These are phyloP conservation scores for Cebus imitator DNA, from an alignment of 2,113 vertebrate species.

Conservation along the genomic window DNA sequence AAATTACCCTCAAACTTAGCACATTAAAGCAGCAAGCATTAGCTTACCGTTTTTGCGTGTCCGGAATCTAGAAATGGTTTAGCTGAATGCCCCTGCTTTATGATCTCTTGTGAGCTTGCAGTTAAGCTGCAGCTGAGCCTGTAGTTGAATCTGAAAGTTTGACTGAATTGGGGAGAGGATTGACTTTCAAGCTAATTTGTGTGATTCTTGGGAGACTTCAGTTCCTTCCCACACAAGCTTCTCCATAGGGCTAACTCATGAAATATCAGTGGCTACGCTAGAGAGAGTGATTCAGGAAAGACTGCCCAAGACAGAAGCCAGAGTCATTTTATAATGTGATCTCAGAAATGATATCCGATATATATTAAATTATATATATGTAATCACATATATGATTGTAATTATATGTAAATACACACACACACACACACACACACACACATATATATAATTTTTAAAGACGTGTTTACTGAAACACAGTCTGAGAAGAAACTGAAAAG, in stretches of 20 bases:
- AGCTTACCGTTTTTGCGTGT: constrained; percentile 14
- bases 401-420: neutral
- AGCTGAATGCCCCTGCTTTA: neutral
- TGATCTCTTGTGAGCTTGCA: neutral
- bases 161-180: neutral
- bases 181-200: neutral
- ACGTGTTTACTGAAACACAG: neutral
- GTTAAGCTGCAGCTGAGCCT: neutral
- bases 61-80: neutral
- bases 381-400: neutral
- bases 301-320: neutral
- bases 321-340: neutral
- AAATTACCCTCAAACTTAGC: neutral
- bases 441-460: neutral
- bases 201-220: neutral
- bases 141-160: neutral
- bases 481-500: constrained; percentile 37
- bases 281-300: neutral
- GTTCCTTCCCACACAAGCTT: neutral
- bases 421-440: neutral
- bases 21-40: constrained; percentile 19
- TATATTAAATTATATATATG: neutral
- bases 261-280: neutral
- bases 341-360: neutral
- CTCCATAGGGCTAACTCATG: neutral